A percentile compares a stretch with the other conserved stretches of the same genome.
phyloP scores from a whole-genome alignment of 2,113 vertebrate genomes.

The Laticauda colubrina region DNA sequence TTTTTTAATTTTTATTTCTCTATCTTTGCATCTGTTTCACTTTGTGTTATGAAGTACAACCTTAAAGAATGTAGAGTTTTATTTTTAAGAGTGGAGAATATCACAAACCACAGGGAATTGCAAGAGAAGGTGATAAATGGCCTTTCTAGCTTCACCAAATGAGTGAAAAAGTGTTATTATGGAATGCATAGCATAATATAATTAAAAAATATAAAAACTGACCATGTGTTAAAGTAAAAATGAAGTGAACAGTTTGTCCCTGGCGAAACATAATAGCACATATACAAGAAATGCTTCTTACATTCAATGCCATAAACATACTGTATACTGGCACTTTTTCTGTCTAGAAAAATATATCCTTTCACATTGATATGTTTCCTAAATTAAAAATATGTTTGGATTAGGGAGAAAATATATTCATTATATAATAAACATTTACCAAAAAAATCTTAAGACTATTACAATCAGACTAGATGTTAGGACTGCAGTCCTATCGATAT shows the following conservation, averaged over 20 bases:
- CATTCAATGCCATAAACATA: neutral
- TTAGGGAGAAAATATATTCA: neutral
- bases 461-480: fast-evolving
- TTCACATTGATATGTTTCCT: neutral
- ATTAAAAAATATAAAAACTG: neutral
- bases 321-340: neutral
- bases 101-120: neutral
- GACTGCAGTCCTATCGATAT: neutral
- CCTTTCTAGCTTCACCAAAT: neutral
- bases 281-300: neutral
- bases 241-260: neutral
- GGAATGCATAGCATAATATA: neutral
- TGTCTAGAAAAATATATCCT: neutral
- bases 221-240: neutral
- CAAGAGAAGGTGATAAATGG: neutral
- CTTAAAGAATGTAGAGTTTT: neutral
- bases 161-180: neutral
- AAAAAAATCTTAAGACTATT: neutral
- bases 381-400: neutral
- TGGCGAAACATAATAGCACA: neutral
- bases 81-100: neutral
- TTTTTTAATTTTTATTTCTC: neutral
- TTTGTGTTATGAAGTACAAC: neutral
- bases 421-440: neutral
- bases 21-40: neutral